These are phyloP conservation scores for Troides oblongomaculatus DNA, from an alignment of 2,888 invertebrate species.

Conservation along the genomic window DNA sequence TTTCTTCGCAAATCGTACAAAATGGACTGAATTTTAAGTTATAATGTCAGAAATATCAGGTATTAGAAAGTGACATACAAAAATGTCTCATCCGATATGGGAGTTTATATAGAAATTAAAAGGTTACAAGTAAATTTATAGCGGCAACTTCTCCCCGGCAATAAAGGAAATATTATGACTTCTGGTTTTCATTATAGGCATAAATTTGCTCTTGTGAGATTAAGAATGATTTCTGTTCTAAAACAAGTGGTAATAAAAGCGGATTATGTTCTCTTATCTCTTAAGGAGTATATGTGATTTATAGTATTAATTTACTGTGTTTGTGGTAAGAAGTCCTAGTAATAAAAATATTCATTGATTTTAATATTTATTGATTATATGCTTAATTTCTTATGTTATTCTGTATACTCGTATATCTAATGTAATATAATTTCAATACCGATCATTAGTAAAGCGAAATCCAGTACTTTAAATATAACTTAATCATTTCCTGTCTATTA, in stretches of 20 bases:
- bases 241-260: background rate
- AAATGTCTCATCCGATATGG: slow-evolving; percentile 33
- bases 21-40: background rate
- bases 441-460: too few relatives aligned
- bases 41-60: background rate
- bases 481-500: too few relatives aligned
- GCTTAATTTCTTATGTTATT: too few relatives aligned
- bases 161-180: slow-evolving; percentile 47
- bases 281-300: background rate
- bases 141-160: slow-evolving; percentile 52
- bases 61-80: background rate
- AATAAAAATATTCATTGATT: too few relatives aligned
- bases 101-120: slow-evolving; percentile 52
- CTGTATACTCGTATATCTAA: too few relatives aligned
- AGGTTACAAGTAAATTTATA: slow-evolving; percentile 55
- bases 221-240: background rate
- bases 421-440: too few relatives aligned
- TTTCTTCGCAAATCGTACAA: background rate
- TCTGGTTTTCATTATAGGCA: slow-evolving; percentile 13
- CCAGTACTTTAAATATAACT: too few relatives aligned
- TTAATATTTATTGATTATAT: too few relatives aligned
- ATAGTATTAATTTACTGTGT: background rate
- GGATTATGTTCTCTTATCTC: background rate
- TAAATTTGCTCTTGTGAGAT: slow-evolving; percentile 13
- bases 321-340: too few relatives aligned